Evolutionary conservation across 2,888 invertebrate species (phyloP), one percentile per base, ranked within the genome.

Genomic region (Ophioninae sp.): DNA sequence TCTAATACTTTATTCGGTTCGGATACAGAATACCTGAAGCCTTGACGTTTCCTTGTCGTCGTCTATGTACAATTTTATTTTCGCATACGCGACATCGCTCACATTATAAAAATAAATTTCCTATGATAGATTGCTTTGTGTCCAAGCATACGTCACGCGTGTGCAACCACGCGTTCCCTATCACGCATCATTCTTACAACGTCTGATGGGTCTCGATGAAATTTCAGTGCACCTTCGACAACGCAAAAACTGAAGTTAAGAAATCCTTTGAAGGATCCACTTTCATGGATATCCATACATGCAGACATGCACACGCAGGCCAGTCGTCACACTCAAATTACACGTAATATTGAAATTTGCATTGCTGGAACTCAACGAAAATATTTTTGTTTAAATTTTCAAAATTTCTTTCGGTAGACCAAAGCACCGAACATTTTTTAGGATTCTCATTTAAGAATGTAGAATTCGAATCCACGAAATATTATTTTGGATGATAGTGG

Each of bases 71-170:
- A 37, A 10, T 39, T 30, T 74, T 64, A 79, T 89, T 88, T 88
- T 89, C 13, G 41, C 90, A 87, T 89, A 91, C 89, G 87, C 89
- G 86, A 13, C 44, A 88, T 86, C 82, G 86, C 90, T 91, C 90
- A 90, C 91, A 90, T 79, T 91, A 91, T 90, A 92, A 90, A 92
- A 91, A 91, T 92, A 92, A 91, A 91, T 92, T 88, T 91, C 86
- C 81, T 87, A 88, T 84, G 37, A 79, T 89, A 91, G 88, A 90
- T 88, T 87, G 86, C 85, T 86, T 87, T 90, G 41, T 78, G 88
- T 89, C 83, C 75, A 87, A 85, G 86, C 89, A 86, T 65, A 87
- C 87, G 82, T 83, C 88, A 87, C 77, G 87, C 87, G 76, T 61
- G 30, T n/a, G 61, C 23, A 50, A 30, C 50, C 73, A 86, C 85